Evolutionary conservation across 2,888 invertebrate species (phyloP).

Genomic region (Cabera pusaria): DNA sequence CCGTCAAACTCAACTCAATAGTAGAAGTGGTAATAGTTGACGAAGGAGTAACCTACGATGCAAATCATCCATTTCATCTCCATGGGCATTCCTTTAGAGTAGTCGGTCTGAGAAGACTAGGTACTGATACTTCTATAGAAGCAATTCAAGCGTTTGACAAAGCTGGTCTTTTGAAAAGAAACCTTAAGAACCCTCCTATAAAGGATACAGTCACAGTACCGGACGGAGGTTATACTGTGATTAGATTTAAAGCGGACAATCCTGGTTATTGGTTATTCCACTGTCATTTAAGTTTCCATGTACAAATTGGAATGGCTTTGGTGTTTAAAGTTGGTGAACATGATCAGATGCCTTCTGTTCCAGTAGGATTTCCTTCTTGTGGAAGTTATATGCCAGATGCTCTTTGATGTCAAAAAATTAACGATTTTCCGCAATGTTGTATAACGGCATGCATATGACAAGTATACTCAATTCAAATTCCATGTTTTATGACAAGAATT

Average conservation of each 20-base stretch:
- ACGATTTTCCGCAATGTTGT: no score
- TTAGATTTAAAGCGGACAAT: slow-evolving; percentile 92
- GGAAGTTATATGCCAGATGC: slow-evolving; percentile 85
- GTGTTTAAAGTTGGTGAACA: slow-evolving; percentile 93
- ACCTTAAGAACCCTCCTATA: slow-evolving; percentile 88
- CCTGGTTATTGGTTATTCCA: slow-evolving; percentile 96
- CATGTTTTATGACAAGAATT: no score
- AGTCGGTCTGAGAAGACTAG: slow-evolving; percentile 89
- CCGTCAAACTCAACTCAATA: slow-evolving; percentile 87
- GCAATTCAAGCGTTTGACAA: slow-evolving; percentile 87
- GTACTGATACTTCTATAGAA: slow-evolving; percentile 87
- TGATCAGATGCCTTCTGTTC: slow-evolving; percentile 88
- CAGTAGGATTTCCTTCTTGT: slow-evolving; percentile 90
- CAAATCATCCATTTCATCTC: slow-evolving; percentile 94
- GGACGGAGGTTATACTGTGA: slow-evolving; percentile 94
- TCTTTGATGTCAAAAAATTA: no score
- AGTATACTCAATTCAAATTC: no score
- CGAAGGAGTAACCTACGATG: slow-evolving; percentile 91
- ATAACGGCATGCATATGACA: no score
- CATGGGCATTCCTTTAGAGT: slow-evolving; percentile 95
- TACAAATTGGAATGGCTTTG: slow-evolving; percentile 95
- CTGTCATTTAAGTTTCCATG: slow-evolving; percentile 96
- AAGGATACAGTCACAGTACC: slow-evolving; percentile 96
- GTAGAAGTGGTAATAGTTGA: slow-evolving; percentile 94
- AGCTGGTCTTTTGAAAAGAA: slow-evolving; percentile 87